These are phyloP conservation scores for Hydrotaea cyrtoneurina DNA, from an alignment of 2,888 invertebrate species.

Conservation along the genomic window DNA sequence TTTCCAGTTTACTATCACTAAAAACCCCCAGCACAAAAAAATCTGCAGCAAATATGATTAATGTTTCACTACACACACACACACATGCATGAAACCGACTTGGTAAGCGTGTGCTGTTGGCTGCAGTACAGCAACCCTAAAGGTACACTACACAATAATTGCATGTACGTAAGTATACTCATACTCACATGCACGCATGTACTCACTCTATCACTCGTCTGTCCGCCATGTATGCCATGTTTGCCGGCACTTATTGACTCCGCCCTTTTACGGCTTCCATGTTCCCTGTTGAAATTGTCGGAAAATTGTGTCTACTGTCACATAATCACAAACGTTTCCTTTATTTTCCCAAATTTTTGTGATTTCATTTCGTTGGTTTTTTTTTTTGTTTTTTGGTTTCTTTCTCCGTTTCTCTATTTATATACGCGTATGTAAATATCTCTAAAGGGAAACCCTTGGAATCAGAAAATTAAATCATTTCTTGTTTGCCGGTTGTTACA, in stretches of 20 bases:
- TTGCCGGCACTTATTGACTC: conserved; percentile 45
- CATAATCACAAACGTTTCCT: conserved; percentile 47
- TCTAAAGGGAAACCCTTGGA: background rate
- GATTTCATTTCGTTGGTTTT: conserved; percentile 27
- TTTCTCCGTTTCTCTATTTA: background rate
- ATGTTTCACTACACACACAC: conserved; percentile 27
- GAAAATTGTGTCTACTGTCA: conserved; percentile 40
- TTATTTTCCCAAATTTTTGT: conserved; percentile 22
- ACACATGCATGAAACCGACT: background rate
- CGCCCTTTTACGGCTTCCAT: conserved; percentile 50
- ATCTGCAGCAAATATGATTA: conserved; percentile 57
- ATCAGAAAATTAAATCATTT: conserved; percentile 54
- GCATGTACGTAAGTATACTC: conserved; percentile 37
- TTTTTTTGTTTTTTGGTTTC: background rate
- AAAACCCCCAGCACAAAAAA: conserved; percentile 29
- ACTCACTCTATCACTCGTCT: background rate
- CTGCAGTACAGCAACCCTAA: conserved; percentile 50
- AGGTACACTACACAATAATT: background rate
- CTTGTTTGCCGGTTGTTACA: conserved; percentile 68
- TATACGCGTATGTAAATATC: background rate
- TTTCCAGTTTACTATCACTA: conserved; percentile 10
- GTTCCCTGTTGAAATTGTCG: background rate
- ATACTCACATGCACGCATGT: background rate
- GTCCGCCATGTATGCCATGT: background rate
- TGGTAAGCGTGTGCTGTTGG: background rate